phyloP scores from a whole-genome alignment of 23 tunicate genomes.

The Styela plicata region DNA sequence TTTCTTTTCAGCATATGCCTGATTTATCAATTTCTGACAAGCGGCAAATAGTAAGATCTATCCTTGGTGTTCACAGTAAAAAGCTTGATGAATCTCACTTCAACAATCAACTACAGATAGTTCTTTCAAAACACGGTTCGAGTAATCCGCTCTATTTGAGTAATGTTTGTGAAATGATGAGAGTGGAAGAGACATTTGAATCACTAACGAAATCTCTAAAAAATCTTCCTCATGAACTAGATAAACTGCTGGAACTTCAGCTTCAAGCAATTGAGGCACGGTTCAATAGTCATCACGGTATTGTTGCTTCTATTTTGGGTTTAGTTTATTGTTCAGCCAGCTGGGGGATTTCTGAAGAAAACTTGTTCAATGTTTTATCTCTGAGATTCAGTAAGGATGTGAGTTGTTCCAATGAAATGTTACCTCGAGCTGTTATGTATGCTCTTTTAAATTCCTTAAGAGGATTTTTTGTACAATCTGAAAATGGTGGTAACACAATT shows the following conservation, averaged over 20 bases:
- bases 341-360: conserved; percentile 18
- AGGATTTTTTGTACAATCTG: not conserved
- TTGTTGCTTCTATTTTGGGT: not conserved
- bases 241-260: not conserved
- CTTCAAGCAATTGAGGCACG: not conserved
- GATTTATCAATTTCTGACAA: conserved; percentile 8
- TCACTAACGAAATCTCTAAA: conserved; percentile 19
- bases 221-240: conserved; percentile 12
- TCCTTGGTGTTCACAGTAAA: conserved; percentile 19
- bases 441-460: conserved; percentile 6
- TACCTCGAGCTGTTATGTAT: conserved; percentile 1
- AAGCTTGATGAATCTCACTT: conserved; percentile 29
- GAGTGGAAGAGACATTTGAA: conserved; percentile 24
- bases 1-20: not conserved
- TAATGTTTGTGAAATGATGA: conserved; percentile 11
- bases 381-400: not conserved
- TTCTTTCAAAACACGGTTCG: conserved; percentile 23
- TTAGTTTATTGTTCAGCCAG: not conserved
- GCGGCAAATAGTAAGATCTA: conserved; percentile 12
- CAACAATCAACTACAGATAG: conserved; percentile 12
- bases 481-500: not conserved
- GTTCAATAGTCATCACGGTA: not conserved
- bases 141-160: conserved; percentile 7
- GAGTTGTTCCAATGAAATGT: not conserved
- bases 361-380: not conserved